Percentiles rank a stretch among this genome's conserved stretches.
These are phyloP conservation scores for Lutraria rhynchaena DNA, from an alignment of 1,140 invertebrate species.

Conservation along the genomic window DNA sequence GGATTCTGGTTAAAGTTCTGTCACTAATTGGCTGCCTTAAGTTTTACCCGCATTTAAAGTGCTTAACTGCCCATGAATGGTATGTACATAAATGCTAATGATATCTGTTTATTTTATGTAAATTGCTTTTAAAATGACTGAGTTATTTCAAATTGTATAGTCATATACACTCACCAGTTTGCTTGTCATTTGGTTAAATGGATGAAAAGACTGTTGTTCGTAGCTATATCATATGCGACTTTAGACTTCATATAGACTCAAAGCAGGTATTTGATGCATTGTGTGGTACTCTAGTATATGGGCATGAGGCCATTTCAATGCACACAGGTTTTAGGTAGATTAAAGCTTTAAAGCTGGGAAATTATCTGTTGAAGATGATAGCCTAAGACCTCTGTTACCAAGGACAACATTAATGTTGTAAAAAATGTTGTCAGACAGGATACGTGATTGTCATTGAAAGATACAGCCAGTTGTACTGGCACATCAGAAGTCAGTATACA, in stretches of 20 bases:
- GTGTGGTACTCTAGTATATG: neutral
- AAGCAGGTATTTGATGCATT: constrained; percentile 1
- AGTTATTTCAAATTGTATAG: too few species aligned
- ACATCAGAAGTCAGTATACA: constrained; percentile 5
- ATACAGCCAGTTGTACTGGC: neutral
- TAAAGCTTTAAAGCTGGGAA: neutral
- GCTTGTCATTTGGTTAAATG: too few species aligned
- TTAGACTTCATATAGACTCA: neutral
- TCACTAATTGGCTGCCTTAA: too few species aligned
- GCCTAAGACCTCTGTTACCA: neutral
- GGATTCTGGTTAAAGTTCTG: too few species aligned
- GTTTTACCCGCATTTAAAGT: too few species aligned
- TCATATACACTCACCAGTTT: too few species aligned
- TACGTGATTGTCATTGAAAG: neutral
- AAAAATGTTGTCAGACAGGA: neutral
- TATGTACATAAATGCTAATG: too few species aligned
- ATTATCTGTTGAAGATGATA: too few species aligned
- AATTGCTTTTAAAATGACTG: too few species aligned
- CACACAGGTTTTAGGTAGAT: neutral
- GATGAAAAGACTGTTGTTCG: neutral
- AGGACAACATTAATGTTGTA: neutral
- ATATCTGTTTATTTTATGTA: too few species aligned
- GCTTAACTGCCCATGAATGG: too few species aligned
- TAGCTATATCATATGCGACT: neutral
- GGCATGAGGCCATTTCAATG: neutral